Conservation (phyloP, 2,113 vertebrate species). For the Stegostoma tigrinum region DNA sequence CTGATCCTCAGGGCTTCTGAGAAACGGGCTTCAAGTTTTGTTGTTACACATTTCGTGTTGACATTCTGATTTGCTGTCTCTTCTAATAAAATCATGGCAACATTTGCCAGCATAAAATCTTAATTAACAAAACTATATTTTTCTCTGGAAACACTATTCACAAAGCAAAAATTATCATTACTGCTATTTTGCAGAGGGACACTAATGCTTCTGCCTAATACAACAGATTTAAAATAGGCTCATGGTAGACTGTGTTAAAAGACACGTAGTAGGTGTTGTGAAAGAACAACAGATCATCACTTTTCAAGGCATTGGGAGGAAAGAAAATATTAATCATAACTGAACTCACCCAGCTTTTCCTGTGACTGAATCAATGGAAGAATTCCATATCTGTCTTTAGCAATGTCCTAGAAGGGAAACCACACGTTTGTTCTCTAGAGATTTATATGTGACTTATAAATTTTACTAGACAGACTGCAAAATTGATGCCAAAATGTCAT, state of each 20-base stretch:
- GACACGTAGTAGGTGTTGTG: background rate
- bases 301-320: no score
- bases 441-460: background rate
- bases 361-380: slow-evolving; percentile 84
- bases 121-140: background rate
- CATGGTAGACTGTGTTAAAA: background rate
- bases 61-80: background rate
- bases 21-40: background rate
- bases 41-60: background rate
- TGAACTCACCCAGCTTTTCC: slow-evolving; percentile 85
- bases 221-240: background rate
- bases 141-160: background rate
- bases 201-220: background rate
- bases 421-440: background rate
- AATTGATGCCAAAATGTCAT: background rate
- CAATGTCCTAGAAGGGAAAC: slow-evolving; percentile 76
- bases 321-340: background rate
- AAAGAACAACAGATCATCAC: background rate
- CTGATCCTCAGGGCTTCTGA: background rate
- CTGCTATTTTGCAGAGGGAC: background rate
- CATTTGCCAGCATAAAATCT: background rate
- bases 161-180: background rate
- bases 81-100: background rate
- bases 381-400: slow-evolving; percentile 87
- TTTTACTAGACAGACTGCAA: background rate